Conservation (phyloP, 1,140 invertebrate genomes). For the Protaetia brevitarsis region DNA sequence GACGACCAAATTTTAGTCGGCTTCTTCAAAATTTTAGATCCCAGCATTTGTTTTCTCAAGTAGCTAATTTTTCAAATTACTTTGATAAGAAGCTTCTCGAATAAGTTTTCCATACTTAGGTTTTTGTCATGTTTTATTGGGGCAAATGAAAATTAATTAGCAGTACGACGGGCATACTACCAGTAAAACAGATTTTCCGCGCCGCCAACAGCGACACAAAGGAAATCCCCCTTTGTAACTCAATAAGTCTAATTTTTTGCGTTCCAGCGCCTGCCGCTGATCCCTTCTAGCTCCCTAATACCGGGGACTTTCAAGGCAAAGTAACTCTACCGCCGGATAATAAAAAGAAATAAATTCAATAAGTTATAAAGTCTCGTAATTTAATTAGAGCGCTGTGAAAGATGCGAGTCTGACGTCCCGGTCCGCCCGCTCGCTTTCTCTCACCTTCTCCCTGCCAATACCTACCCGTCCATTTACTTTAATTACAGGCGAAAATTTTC, state of each 20-base stretch:
- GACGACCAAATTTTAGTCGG: no score
- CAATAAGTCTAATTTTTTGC: neutral
- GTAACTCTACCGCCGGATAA: neutral
- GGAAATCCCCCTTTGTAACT: neutral
- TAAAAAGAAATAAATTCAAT: conserved; percentile 9
- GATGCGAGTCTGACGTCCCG: neutral
- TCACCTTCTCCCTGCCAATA: neutral
- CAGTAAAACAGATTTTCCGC: neutral
- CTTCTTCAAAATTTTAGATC: no score
- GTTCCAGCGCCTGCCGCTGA: neutral
- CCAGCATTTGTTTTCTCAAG: no score
- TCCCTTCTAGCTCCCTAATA: neutral
- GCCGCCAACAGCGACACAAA: neutral
- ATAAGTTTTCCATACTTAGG: no score
- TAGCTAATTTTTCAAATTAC: no score
- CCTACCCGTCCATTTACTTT: neutral
- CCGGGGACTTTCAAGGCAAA: neutral
- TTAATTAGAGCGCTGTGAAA: neutral
- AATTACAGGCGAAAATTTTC: neutral
- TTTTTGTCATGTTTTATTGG: no score
- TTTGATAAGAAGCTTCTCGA: no score
- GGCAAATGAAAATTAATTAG: conserved; percentile 1
- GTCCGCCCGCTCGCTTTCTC: neutral
- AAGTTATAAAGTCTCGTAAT: neutral
- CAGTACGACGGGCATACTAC: neutral